Base-by-base conservation (phyloP, 2,888 invertebrate genomes). In the Autographa pulchrina region DNA sequence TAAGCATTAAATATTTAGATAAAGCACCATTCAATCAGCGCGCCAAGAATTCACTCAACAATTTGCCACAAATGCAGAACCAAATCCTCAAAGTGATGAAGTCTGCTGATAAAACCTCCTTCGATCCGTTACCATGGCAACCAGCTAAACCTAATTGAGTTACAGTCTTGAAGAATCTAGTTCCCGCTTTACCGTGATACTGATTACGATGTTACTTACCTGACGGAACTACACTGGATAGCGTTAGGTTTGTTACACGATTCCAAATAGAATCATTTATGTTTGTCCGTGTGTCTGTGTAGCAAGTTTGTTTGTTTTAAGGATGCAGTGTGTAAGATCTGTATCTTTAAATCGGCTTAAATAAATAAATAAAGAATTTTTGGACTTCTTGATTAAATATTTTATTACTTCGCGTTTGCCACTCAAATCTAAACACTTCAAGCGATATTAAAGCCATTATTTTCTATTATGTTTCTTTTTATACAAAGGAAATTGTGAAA, bases 91-190 rank as follows among this genome's bases (percentile, higher is more conserved):
- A 65, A 72, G 68, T 70, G 79, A 72, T 86, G 83, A 86, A 86
- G 71, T 79, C 75, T 80, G 81, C 72, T 82, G 82, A 72, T 78
- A 82, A 78, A 75, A 61, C 65, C 41, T 72, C 66, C 56, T 63
- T 64, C 64, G 65, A 60, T 59, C 62, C 64, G 62, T 65, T 63
- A 58, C 20, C 62, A 54, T 65, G 63, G 75, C 65, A 68, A 73
- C 75, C 69, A 72, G 77, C 83, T 84, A 76, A 65, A 74, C 74
- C 73, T 89, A 87, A 90, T 90, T 87, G 87, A 90, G 84, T 87
- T 88, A 86, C 80, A 80, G 79, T 72, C 70, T 73, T 64, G 75
- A 75, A 75, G 82, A 83, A 83, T 83, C 79, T 75, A 74, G 71
- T 77, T 83, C 73, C 72, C 74, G 65, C 70, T 62, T 68, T 67